Evolutionary conservation across 1,140 invertebrate genomes (phyloP).

Genomic region (Zaprionus kolodkinae): DNA sequence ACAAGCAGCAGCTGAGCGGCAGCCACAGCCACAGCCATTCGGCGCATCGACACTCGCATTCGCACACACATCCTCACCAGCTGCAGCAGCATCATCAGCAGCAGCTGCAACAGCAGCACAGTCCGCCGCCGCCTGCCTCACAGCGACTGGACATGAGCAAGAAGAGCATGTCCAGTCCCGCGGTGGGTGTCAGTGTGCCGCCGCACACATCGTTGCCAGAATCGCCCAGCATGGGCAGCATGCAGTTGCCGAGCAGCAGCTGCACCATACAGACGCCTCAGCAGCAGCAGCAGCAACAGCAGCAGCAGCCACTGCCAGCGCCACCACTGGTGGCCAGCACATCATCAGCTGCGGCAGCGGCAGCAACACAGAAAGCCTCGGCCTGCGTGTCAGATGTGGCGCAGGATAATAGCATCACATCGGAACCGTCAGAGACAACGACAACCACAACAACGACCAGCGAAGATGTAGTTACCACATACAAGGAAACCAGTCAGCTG

Average conservation of each 20-base stretch:
- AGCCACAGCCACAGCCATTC: slow-evolving; percentile 40
- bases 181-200: slow-evolving; percentile 60
- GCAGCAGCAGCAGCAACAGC: slow-evolving; percentile 47
- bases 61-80: slow-evolving; percentile 33
- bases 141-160: slow-evolving; percentile 77
- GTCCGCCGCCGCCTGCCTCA: slow-evolving; percentile 73
- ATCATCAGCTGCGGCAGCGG: slow-evolving; percentile 30
- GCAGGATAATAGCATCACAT: slow-evolving; percentile 83
- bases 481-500: slow-evolving; percentile 78
- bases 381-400: slow-evolving; percentile 59
- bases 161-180: slow-evolving; percentile 83
- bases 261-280: slow-evolving; percentile 79
- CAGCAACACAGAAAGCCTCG: slow-evolving; percentile 33
- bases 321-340: slow-evolving; percentile 38
- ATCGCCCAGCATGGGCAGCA: slow-evolving; percentile 78
- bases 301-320: slow-evolving; percentile 40
- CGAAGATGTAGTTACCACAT: slow-evolving; percentile 82
- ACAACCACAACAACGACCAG: slow-evolving; percentile 83
- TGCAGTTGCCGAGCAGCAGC: slow-evolving; percentile 72
- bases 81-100: slow-evolving; percentile 54
- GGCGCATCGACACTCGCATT: slow-evolving; percentile 39
- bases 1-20: slow-evolving; percentile 61
- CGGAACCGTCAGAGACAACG: slow-evolving; percentile 82
- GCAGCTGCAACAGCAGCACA: slow-evolving; percentile 66
- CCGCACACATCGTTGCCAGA: slow-evolving; percentile 71